Conservation (phyloP, 2,888 invertebrate species). For the Chaetoderma sp. region DNA sequence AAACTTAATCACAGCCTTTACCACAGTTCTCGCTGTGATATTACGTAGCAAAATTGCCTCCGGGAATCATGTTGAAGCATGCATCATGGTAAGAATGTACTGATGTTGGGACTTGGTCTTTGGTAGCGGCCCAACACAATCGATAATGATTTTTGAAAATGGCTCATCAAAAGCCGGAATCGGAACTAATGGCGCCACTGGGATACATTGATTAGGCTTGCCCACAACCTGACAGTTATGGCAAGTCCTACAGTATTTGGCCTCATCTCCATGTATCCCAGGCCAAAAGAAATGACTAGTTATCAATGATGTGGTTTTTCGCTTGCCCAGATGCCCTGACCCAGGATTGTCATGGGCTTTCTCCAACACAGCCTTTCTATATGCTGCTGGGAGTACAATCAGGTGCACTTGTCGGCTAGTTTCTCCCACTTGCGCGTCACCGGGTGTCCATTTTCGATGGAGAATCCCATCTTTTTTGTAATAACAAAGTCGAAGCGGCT, state of each 20-base stretch:
- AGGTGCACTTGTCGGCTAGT: not conserved
- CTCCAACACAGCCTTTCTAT: too few relatives aligned
- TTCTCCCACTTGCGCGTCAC: conserved; percentile 3
- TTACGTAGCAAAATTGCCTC: conserved; percentile 14
- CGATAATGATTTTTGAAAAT: conserved; percentile 8
- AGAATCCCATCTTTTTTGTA: conserved; percentile 4
- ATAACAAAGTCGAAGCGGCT: conserved; percentile 6
- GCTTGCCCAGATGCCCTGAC: conserved; percentile 14
- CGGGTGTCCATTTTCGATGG: conserved; percentile 16
- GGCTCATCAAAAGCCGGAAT: conserved; percentile 21
- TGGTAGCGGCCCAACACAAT: conserved; percentile 23
- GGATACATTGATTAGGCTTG: not conserved
- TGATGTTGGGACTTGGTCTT: conserved; percentile 11
- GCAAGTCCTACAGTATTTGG: conserved; percentile 9
- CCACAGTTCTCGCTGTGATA: conserved; percentile 2
- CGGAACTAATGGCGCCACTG: conserved; percentile 4
- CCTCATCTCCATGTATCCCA: conserved; percentile 13
- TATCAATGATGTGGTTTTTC: conserved; percentile 4
- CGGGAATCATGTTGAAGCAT: conserved; percentile 14
- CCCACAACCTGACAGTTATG: conserved; percentile 19
- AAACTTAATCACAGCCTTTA: conserved; percentile 5
- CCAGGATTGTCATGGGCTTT: conserved; percentile 5
- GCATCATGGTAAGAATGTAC: conserved; percentile 22
- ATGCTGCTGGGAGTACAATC: conserved; percentile 16
- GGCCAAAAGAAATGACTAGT: conserved; percentile 18